Percentiles rank a stretch among this genome's conserved stretches.
Evolutionary conservation across 2,113 vertebrate genomes (phyloP).

Genomic region (Leucopternis melanops): DNA sequence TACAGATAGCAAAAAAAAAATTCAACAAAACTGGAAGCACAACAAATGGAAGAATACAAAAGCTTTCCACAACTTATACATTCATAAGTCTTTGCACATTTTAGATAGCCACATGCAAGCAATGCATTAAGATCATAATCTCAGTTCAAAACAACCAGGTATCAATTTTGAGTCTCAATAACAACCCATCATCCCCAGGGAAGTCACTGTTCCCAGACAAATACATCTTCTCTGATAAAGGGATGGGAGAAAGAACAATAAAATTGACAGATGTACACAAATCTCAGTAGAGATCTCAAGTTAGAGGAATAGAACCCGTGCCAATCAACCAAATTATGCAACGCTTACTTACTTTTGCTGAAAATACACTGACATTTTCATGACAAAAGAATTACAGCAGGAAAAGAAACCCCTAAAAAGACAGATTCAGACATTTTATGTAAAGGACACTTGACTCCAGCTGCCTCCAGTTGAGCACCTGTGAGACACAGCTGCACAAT

Average conservation of each 20-base stretch:
- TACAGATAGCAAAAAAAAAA: neutral
- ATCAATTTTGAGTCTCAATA: neutral
- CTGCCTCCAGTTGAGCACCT: neutral
- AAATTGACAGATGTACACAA: neutral
- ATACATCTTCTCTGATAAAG: neutral
- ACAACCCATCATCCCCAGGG: neutral
- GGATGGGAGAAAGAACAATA: neutral
- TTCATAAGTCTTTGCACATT: neutral
- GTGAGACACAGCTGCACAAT: rapidly evolving
- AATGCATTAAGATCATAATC: neutral
- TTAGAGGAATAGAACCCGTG: neutral
- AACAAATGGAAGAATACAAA: neutral
- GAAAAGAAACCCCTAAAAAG: neutral
- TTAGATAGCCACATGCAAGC: neutral
- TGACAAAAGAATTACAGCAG: neutral
- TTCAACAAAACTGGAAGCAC: neutral
- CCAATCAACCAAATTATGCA: neutral
- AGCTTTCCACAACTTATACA: neutral
- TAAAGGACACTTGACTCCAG: neutral
- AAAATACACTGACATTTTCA: neutral
- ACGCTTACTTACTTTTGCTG: neutral
- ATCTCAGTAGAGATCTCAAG: neutral
- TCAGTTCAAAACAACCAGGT: neutral
- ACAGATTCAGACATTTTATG: neutral
- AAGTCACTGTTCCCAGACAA: neutral